Conservation (phyloP, 2,113 vertebrate species). For the Marmota monax region DNA sequence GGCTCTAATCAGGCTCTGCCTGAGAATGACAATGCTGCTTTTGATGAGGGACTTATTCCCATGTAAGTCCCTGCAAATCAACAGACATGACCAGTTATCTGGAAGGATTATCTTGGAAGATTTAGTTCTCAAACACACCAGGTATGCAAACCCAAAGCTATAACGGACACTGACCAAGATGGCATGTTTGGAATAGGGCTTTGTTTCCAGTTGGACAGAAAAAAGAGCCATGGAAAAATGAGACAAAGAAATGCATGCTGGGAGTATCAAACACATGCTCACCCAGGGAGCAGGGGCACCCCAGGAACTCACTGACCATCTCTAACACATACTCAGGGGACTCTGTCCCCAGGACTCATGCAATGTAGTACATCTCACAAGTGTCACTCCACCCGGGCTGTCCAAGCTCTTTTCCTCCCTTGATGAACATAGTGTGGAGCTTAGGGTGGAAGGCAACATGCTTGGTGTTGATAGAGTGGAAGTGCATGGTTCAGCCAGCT, state of each 20-base stretch:
- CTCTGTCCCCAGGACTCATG: constrained; percentile 61
- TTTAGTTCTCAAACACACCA: background rate
- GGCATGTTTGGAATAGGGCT: background rate
- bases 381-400: background rate
- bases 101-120: background rate
- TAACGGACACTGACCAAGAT: fast-evolving
- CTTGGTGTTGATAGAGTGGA: constrained; percentile 92
- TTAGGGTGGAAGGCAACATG: constrained; percentile 87
- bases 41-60: constrained; percentile 89
- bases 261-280: background rate
- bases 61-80: constrained; percentile 83
- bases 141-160: too few species aligned
- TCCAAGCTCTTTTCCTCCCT: constrained; percentile 59
- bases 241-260: fast-evolving
- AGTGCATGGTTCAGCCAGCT: constrained; percentile 86
- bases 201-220: fast-evolving
- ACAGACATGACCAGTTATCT: background rate
- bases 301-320: too few species aligned
- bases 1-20: background rate
- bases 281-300: too few species aligned
- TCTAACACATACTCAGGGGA: too few species aligned
- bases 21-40: constrained; percentile 83
- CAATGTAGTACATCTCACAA: constrained; percentile 78
- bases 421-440: constrained; percentile 86
- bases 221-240: fast-evolving